Percentiles rank a stretch among this genome's conserved stretches.
Conservation (phyloP, 92 coral and sea anemone genomes). For the Heliopora coerulea region DNA sequence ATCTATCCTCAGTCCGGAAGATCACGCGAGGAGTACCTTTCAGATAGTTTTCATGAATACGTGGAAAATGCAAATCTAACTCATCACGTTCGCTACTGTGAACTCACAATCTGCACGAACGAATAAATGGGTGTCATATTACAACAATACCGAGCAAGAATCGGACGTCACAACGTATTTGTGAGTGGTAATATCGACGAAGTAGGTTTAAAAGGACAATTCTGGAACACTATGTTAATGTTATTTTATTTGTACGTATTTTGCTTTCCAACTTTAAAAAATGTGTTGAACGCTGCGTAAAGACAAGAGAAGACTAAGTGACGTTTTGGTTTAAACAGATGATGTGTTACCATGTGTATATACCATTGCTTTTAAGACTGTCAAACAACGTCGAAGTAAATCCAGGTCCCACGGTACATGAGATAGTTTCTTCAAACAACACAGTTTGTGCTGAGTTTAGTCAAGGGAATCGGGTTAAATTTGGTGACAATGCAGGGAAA, state of each 20-base stretch:
- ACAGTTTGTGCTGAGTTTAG: conserved; percentile 1
- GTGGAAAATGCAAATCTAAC: too few species aligned
- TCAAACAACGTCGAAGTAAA: conserved; percentile 15
- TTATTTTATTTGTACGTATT: conserved; percentile 20
- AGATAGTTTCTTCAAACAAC: not conserved
- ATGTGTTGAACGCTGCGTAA: not conserved
- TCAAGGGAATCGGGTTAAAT: not conserved
- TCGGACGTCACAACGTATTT: conserved; percentile 11
- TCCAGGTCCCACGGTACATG: conserved; percentile 1
- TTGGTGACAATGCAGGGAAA: not conserved
- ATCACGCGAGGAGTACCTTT: too few species aligned
- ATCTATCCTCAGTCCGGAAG: too few species aligned
- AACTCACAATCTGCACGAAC: too few species aligned
- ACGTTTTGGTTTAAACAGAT: too few species aligned
- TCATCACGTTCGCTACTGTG: too few species aligned
- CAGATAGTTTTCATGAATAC: too few species aligned
- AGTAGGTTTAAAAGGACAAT: not conserved
- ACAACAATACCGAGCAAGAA: conserved; percentile 5
- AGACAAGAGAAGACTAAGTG: too few species aligned
- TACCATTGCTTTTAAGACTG: conserved; percentile 1
- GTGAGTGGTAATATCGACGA: not conserved
- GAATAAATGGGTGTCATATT: conserved; percentile 20
- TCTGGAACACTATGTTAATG: conserved; percentile 33
- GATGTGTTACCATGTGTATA: not conserved
- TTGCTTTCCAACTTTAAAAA: conserved; percentile 25